Base-by-base conservation (phyloP, 2,888 invertebrate genomes). In the Andrena trimmerana region DNA sequence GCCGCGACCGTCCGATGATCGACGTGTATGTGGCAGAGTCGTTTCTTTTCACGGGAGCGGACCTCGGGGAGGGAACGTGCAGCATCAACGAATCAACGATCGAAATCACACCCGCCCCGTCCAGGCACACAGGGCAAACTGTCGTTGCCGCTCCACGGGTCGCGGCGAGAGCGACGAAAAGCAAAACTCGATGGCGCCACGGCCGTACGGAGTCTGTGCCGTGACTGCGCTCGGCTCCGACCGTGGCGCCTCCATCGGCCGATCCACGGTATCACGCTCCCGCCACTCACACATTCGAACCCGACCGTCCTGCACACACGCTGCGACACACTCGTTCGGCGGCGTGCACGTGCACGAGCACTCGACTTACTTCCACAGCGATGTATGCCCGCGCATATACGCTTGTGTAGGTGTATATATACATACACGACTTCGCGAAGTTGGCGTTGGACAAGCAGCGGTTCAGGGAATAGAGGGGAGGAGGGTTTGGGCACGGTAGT, bases 141-240 rank as follows among this genome's bases (percentile, higher is more conserved):
- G 88, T 65, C 81, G 79, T 63, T 42, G 74, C 48, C 75, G 74
- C 71, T 74, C 52, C 27, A 48, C 83, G 78, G 42, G 59, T 68
- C 71, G 75, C 79, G 65, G 63, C 73, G 75, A 48, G 68, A 70
- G 65, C 71, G 52, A 76, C 67, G 66, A 62, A 59, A 75, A 84
- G 60, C 77, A 66, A 78, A 66, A 87, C 87, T 62, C 72, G 85
- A 83, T 88, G 88, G 88, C 88, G 88, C 88, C 83, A 85, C 88
- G 84, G 63, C 79, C 60, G 69, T 69, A 76, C 72, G 70, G 68
- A 78, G 79, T 85, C 87, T 80, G 85, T 78, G 73, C 77, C 48
- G 74, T 67, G 62, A 71, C 57, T 62, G 24, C 66, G 72, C 65
- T 69, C 36, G 13, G 66, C n/a, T 73, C 7, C 81, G 76, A 78